Base-by-base conservation (phyloP, 2,113 vertebrate species). In the Lates calcarifer region DNA sequence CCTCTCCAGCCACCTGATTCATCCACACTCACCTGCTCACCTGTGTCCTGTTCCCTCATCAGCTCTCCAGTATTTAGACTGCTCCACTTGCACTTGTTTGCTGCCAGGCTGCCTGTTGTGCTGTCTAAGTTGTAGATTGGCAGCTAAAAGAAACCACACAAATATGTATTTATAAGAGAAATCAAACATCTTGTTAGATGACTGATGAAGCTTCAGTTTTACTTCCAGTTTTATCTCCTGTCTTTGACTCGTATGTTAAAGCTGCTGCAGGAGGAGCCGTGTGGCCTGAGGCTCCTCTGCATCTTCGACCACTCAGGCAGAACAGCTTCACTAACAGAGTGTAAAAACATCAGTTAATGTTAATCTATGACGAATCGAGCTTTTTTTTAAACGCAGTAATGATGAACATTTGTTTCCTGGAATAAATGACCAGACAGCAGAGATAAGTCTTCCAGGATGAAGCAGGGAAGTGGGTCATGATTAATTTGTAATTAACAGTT, bases 381-480 rank as follows among this genome's bases (percentile, higher is more conserved):
- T 37, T 31, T 10, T 43, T 55, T 26, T 61, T 15, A 22, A 33
- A 47, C 22, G 17, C 35, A 5, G 4, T 74, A n/a, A 70, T 72
- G 75, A 79, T 5, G 24, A 65, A 31, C 63, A 8, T 45, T 47
- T n/a, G 15, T 39, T 56, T 78, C 64, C 53, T 63, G 57, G 51
- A 63, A 53, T 33, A 31, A 45, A 15, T 1, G 58, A 9, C 31
- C 74, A 61, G 70, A 58, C 68, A 15, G 70, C 70, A 74, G 39
- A 26, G 51, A 8, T 18, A 26, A 43, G 6, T 70, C n/a, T 28
- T 70, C 26, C 26, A 10, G 58, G 45, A 33, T 9, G 22, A 33
- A 75, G 53, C 64, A 26, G 71, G 31, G 82, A 77, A 77, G 18
- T 5, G 12, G 76, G 47, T 70, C 61, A 7, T 15, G 35, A 80